Conservation (phyloP, 2,113 vertebrate genomes). For the zebrafish (Danio rerio) region GRCz12tu NC_133183.1:8528501-8529000, state of each 20-base stretch:
- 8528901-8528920: too few relatives aligned
- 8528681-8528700: constrained; percentile 16
- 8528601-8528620: constrained; percentile 36
- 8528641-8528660: constrained; percentile 17
- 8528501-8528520: constrained; percentile 30
- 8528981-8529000: too few relatives aligned
- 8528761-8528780: constrained; percentile 2
- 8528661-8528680: constrained; percentile 34
- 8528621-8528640: constrained; percentile 40
- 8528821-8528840: too few relatives aligned
- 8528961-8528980: too few relatives aligned
- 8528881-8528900: too few relatives aligned
- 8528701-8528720: constrained; percentile 8
- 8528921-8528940: too few relatives aligned
- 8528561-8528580: constrained; percentile 13
- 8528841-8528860: too few relatives aligned
- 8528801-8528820: too few relatives aligned
- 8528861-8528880: too few relatives aligned
- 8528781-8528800: neutral
- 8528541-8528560: constrained; percentile 31
- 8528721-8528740: constrained; percentile 17
- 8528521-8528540: constrained; percentile 22
- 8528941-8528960: too few relatives aligned
- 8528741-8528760: neutral
- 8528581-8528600: constrained; percentile 28